phyloP scores from a whole-genome alignment of 1,140 invertebrate species.

The Aphis gossypii region DNA sequence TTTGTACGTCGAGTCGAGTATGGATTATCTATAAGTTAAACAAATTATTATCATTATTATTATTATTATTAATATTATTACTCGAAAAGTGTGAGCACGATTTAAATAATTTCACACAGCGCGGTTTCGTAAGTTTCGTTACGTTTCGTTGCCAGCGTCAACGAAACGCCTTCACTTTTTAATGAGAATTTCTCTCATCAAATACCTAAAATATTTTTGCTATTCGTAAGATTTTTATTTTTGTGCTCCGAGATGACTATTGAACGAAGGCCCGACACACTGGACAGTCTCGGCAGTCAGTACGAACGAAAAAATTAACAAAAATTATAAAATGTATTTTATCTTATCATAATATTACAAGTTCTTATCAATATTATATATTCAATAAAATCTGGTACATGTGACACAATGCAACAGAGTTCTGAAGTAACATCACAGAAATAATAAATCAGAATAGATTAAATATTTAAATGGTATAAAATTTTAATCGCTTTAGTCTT shows the following conservation, averaged over 20 bases:
- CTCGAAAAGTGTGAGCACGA: not conserved
- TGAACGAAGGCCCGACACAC: not conserved
- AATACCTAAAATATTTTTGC: not conserved
- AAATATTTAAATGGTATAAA: too few species aligned
- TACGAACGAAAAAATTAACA: not conserved
- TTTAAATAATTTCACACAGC: not conserved
- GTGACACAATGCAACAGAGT: too few species aligned
- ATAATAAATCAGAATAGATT: too few species aligned
- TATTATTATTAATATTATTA: not conserved
- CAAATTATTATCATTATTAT: constrained; percentile 1
- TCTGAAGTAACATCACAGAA: too few species aligned
- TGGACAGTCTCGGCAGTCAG: not conserved
- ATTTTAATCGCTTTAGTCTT: too few species aligned
- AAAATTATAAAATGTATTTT: not conserved
- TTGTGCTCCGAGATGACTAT: not conserved
- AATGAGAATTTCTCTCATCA: not conserved
- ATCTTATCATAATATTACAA: not conserved
- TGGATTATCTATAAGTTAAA: not conserved
- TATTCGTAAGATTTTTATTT: not conserved
- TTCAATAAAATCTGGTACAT: too few species aligned
- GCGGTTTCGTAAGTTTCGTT: not conserved
- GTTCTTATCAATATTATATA: constrained; percentile 2
- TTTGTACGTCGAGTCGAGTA: not conserved
- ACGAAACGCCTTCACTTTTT: not conserved
- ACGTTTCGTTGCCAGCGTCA: not conserved